Evolutionary conservation across 2,888 invertebrate species (phyloP).

Genomic region (Noctua janthe): DNA sequence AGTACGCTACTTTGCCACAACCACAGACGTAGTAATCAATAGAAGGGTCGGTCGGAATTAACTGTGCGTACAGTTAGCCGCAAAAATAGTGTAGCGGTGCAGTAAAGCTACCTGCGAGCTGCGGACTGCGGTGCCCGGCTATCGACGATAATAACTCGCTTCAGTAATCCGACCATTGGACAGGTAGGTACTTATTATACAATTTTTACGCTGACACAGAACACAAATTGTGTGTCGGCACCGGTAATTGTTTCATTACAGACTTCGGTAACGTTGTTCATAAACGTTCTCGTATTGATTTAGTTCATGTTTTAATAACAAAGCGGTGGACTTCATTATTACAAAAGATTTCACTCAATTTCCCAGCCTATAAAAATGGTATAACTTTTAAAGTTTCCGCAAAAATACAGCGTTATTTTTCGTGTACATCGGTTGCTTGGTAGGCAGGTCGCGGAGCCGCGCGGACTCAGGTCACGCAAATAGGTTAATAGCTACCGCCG

Average conservation of each 20-base stretch:
- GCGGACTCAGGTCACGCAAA: conserved; percentile 81
- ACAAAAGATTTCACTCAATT: conserved; percentile 38
- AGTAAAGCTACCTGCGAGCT: conserved; percentile 50
- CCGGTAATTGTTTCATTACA: conserved; percentile 48
- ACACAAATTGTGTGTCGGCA: conserved; percentile 44
- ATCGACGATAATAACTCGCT: conserved; percentile 45
- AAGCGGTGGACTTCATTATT: conserved; percentile 26
- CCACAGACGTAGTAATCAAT: conserved; percentile 62
- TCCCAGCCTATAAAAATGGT: conserved; percentile 40
- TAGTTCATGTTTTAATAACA: conserved; percentile 27
- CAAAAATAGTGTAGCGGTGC: conserved; percentile 50
- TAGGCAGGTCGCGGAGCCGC: conserved; percentile 65
- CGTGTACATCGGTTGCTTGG: conserved; percentile 59
- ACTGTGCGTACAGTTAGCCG: conserved; percentile 55
- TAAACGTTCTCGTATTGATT: conserved; percentile 39
- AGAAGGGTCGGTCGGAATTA: conserved; percentile 55
- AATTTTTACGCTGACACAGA: conserved; percentile 52
- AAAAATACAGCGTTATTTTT: conserved; percentile 62
- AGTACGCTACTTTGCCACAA: conserved; percentile 51
- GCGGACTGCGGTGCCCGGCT: conserved; percentile 4
- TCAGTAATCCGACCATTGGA: conserved; percentile 49
- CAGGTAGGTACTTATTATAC: conserved; percentile 55
- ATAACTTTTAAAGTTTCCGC: conserved; percentile 57
- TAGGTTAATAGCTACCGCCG: conserved; percentile 82
- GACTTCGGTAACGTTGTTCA: conserved; percentile 14